A percentile compares a stretch with the other conserved stretches of the same genome.
phyloP scores from a whole-genome alignment of 2,113 vertebrate species.

The Rhinoderma darwinii region DNA sequence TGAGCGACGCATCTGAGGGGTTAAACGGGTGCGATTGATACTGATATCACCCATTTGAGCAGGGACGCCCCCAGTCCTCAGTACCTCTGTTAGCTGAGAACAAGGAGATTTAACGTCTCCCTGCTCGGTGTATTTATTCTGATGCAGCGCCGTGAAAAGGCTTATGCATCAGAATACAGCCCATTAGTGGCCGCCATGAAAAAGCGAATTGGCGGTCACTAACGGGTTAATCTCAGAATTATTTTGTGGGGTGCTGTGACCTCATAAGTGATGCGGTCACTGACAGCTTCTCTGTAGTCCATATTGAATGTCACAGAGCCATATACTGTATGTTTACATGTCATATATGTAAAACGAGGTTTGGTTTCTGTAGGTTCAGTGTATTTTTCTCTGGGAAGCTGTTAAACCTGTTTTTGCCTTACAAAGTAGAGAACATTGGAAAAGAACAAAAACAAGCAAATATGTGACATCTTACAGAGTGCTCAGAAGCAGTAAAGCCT shows the following conservation, averaged over 20 bases:
- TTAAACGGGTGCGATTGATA: no score
- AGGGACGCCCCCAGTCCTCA: no score
- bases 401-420: conserved; percentile 13
- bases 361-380: not conserved
- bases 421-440: not conserved
- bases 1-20: no score
- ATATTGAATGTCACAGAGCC: not conserved
- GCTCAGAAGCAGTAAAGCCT: not conserved
- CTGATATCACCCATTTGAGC: no score
- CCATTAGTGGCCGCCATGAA: no score
- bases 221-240: not conserved
- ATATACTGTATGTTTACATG: not conserved
- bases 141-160: no score
- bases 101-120: no score
- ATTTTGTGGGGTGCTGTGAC: not conserved
- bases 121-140: no score
- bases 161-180: no score
- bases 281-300: not conserved
- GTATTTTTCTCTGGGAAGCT: not conserved
- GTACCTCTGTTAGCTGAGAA: no score
- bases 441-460: not conserved
- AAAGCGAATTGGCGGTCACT: no score
- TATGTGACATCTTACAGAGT: not conserved
- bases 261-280: not conserved
- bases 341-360: not conserved